Evolutionary conservation across 2,797 vertebrate species (phyloP), one percentile per base, ranked within the genome.

Genomic region (Philypnodon macrostomus): DNA sequence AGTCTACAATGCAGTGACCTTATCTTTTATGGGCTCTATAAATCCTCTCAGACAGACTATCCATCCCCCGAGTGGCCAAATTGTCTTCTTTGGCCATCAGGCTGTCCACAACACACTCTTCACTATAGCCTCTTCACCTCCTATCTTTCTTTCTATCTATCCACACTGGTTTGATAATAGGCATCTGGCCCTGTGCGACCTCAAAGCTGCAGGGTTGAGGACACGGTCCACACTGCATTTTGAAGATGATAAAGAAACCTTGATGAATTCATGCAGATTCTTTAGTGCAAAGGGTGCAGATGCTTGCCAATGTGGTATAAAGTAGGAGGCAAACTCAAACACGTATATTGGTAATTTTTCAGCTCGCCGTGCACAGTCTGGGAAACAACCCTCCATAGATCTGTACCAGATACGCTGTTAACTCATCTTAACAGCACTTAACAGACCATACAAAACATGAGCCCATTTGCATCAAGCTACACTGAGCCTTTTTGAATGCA

Each of bases 1-100:
- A 82, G 73, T 60, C 75, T 79, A 85, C 84, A 81, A 84, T 71
- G 75, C 60, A 70, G 77, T 85, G 87, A 88, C 85, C 85, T 87
- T 87, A 83, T 84, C 81, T 81, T 87, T 87, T 87, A 86, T 79
- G 74, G 70, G 67, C 47, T 63, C 70, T 49, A 83, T 87, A 85
- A 86, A 85, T 86, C 75, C 71, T 49, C 44, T 24, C 50, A 68
- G 80, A 69, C 63, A 77, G 60, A 54, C 62, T 61, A 70, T 59
- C 66, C 48, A 70, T 77, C 61, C 66, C 39, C 30, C 4, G 30
- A 71, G 73, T 74, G 59, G 60, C 69, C 67, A 74, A 75, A 79
- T 5, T 21, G 63, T 78, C 70, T 71, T 58, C 53, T 49, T 53
- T 15, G 12, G 4, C 36, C 6, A 23, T 64, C 56, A 41, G 33